Conservation (phyloP, 2,888 invertebrate genomes). For the Octonoba sinensis region DNA sequence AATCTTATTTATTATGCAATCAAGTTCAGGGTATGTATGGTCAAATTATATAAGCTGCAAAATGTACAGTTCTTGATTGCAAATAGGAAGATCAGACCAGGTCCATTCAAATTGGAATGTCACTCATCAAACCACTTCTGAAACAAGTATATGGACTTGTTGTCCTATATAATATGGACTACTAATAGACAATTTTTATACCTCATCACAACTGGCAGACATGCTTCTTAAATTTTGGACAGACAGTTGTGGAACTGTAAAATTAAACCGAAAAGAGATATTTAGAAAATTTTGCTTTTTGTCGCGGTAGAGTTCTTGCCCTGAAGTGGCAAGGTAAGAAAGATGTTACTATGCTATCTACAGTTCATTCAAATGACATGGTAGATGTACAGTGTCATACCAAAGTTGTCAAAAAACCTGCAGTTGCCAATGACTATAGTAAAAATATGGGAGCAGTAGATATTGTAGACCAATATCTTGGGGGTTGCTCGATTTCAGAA, state of each 20-base stretch:
- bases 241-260: neutral
- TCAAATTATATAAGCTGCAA: too few species aligned
- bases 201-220: neutral
- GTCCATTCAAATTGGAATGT: neutral
- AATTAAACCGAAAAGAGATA: conserved; percentile 2
- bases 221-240: too few species aligned
- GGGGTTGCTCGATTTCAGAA: neutral
- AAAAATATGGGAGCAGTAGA: conserved; percentile 10
- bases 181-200: conserved; percentile 1
- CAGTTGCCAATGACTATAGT: neutral
- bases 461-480: conserved; percentile 7
- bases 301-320: too few species aligned
- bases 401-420: neutral
- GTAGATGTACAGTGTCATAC: too few species aligned
- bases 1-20: neutral
- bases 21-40: too few species aligned
- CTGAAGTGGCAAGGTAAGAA: too few species aligned
- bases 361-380: too few species aligned
- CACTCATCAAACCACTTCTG: neutral
- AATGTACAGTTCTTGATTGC: too few species aligned
- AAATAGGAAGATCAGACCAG: too few species aligned
- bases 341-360: neutral
- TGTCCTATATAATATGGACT: too few species aligned
- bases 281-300: too few species aligned
- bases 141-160: too few species aligned